Base-by-base conservation (phyloP, 53 echinoderm and acorn worm species). In the Crossaster papposus region DNA sequence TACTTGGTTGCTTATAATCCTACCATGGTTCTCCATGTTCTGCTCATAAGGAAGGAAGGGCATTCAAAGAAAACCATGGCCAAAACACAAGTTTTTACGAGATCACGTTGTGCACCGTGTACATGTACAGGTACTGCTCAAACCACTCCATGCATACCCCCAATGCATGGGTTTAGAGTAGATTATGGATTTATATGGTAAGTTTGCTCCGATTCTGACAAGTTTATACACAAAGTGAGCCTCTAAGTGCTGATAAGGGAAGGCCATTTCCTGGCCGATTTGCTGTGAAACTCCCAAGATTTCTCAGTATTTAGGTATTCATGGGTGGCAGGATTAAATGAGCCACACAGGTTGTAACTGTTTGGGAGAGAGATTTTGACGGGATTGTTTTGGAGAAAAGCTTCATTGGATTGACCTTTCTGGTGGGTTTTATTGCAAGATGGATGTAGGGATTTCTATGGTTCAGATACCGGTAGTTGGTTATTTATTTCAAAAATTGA, bases 231-330 rank as follows among this genome's bases (percentile, higher is more conserved):
- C 87, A 87, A 53, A 87, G 87, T 6, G 50, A 36, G 13, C 20
- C 15, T 51, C 32, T 87, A 77, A 87, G 87, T 87, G 87, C 87
- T 87, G 87, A 87, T 87, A 87, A 87, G 87, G 72, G 35, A 17
- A 51, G 54, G 33, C 74, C 53, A n/a, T 74, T n/a, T 44, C 58
- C 53, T 55, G 86, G 18, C 51, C 15, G 54, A 86, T 80, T 36
- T n/a, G 15, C 12, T 58, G 86, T 86, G 24, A 86, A 82, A 54
- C 34, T 4, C 37, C 81, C 64, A 65, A 65, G 34, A 31, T 36
- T 35, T 34, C 74, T 33, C 11, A 36, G 74, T 14, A 0, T 32
- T 74, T 36, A 31, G 74, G 74, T 14, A 0, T 32, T 74, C 74
- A 31, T 33, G 74, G 74, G 4, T 8, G 15, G 58, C 17, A 18